Base-by-base conservation (phyloP, 2,888 invertebrate species). In the Xanthia togata region DNA sequence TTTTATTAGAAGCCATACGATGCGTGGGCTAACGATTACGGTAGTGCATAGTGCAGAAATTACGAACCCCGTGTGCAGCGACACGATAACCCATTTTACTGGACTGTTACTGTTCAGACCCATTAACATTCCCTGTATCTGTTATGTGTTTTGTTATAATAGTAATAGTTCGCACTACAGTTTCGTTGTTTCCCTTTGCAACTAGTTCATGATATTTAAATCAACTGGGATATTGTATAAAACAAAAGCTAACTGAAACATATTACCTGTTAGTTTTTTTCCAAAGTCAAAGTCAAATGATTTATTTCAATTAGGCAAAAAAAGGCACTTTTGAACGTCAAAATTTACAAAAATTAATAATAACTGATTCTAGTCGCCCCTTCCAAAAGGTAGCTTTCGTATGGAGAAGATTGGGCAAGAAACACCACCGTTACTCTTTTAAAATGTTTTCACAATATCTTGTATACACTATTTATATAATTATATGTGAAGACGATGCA, bases 61-160 rank as follows among this genome's bases (percentile, higher is more conserved):
- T 47, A 53, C 41, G 64, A 83, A 73, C 70, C 57, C 23, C 75
- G 76, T 82, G 85, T 75, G 70, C 78, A 82, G 38, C 71, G 78
- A 65, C 85, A 82, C 60, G 67, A 69, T 83, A 64, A 85, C 85
- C 83, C 57, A 74, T 74, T 59, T 85, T 4, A 20, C 59, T 70
- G 44, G 17, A 60, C 44, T 69, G 79, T 53, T 35, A 62, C 31
- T 67, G 55, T 72, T 73, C 62, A 47, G 26, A 47, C 14, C 44
- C 0, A 69, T 74, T 62, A 64, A 50, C 26, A 73, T 80, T 80
- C 53, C 14, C 26, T 47, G 59, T 82, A 68, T 65, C 63, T 82
- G 60, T 62, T 41, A 41, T 35, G 17, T 75, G 26, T 50, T 63
- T 41, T 41, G 23, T 35, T 76, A 68, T 41, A 23, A 44, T 26